Evolutionary conservation across 2,888 invertebrate genomes (phyloP).

Genomic region (Drosophila mulleri): DNA sequence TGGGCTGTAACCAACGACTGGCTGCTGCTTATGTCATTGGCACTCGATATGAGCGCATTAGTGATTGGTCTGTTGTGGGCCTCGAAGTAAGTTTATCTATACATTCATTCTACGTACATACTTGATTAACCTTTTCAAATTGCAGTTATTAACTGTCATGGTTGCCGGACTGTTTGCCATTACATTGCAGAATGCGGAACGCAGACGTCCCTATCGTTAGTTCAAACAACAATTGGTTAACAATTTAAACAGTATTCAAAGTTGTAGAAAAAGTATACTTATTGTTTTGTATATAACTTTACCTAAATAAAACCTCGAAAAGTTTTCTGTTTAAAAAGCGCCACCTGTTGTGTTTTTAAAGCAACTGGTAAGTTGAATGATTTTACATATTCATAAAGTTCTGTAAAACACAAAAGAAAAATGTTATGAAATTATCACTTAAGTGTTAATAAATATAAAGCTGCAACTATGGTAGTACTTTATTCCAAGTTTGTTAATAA

Average conservation of each 20-base stretch:
- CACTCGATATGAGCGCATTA: conserved; percentile 72
- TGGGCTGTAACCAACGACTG: conserved; percentile 65
- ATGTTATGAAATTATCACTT: not conserved
- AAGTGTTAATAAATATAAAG: not conserved
- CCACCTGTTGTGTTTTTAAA: conserved; percentile 17
- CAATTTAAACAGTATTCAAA: conserved; percentile 49
- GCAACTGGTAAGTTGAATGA: not conserved
- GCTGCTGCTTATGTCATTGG: conserved; percentile 57
- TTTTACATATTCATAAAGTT: not conserved
- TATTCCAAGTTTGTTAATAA: not conserved
- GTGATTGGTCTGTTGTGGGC: conserved; percentile 77
- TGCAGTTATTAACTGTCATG: conserved; percentile 66
- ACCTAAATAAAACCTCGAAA: not conserved
- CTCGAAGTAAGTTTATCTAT: conserved; percentile 66
- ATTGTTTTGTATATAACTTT: not conserved
- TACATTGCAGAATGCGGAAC: conserved; percentile 70
- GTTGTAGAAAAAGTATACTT: conserved; percentile 26
- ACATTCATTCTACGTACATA: too few relatives aligned
- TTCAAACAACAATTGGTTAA: too few relatives aligned
- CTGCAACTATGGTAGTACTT: not conserved
- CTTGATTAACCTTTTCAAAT: not conserved
- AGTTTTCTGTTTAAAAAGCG: conserved; percentile 3
- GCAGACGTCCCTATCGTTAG: conserved; percentile 70
- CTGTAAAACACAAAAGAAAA: too few relatives aligned
- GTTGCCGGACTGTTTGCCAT: conserved; percentile 76